Conservation (phyloP, 2,113 vertebrate genomes). For the Trachemys scripta region DNA sequence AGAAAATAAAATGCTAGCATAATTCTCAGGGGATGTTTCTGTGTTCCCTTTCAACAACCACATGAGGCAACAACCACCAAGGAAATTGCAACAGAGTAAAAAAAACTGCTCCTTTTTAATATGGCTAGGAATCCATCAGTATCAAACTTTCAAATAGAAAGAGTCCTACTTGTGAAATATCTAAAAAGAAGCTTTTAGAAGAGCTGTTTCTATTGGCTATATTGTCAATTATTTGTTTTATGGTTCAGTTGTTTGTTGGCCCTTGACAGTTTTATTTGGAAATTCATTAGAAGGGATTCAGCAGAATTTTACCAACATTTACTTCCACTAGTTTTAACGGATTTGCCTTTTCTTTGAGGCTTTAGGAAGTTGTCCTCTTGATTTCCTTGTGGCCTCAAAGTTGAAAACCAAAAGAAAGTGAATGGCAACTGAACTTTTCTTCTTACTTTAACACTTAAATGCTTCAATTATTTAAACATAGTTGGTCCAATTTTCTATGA, state of each 20-base stretch:
- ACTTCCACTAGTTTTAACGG: conserved; percentile 25
- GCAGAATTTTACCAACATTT: not conserved
- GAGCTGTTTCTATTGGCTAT: not conserved
- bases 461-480: conserved; percentile 16
- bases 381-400: not conserved
- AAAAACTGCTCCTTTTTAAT: not conserved
- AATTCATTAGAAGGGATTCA: not conserved
- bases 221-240: not conserved
- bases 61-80: not conserved
- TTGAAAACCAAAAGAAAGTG: too few relatives aligned
- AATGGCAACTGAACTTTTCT: not conserved
- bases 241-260: not conserved
- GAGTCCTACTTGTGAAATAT: not conserved
- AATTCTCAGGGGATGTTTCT: not conserved
- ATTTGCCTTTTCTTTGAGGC: not conserved
- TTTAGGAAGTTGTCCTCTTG: not conserved
- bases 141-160: not conserved
- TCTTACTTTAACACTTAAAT: not conserved
- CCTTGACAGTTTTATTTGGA: not conserved
- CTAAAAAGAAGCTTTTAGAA: not conserved
- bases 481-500: too few relatives aligned
- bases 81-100: not conserved
- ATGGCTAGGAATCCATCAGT: not conserved
- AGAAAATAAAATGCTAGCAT: not conserved
- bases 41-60: not conserved